Evolutionary conservation across 2,797 vertebrate genomes (phyloP).

Genomic region (Falco berigora): DNA sequence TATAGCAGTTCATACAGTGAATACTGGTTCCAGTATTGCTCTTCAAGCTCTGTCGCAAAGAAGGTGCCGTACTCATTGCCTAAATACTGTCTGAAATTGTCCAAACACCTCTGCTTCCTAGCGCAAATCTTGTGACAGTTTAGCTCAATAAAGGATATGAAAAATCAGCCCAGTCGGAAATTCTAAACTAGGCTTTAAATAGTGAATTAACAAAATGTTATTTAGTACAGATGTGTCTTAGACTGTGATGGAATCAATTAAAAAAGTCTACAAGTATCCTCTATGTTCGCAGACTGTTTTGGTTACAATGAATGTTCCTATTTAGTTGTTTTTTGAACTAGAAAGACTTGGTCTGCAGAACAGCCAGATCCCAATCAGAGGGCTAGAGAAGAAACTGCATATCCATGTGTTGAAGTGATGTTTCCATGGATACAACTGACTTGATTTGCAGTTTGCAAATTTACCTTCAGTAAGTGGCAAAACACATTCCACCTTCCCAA

Average conservation of each 20-base stretch:
- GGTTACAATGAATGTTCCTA: neutral
- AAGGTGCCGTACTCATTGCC: neutral
- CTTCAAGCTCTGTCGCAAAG: neutral
- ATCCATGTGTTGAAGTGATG: neutral
- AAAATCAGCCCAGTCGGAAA: neutral
- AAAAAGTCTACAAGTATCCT: neutral
- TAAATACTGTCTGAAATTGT: neutral
- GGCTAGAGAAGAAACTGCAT: neutral
- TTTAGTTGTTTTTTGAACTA: neutral
- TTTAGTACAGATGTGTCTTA: neutral
- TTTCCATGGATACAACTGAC: slow-evolving; percentile 33
- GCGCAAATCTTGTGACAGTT: neutral
- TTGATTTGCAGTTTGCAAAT: slow-evolving; percentile 14
- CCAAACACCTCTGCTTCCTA: neutral
- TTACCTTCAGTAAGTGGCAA: neutral
- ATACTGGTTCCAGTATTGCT: neutral
- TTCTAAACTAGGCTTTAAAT: neutral
- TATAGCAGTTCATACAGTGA: neutral
- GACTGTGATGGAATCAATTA: neutral
- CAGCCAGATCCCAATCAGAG: neutral
- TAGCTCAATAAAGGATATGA: neutral
- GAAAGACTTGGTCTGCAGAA: neutral
- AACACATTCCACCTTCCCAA: neutral
- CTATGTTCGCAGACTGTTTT: neutral
- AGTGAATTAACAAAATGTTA: neutral